Evolutionary conservation across 2,113 vertebrate species (phyloP), one percentile per base, ranked within the genome.

Genomic region (Poecile atricapillus): DNA sequence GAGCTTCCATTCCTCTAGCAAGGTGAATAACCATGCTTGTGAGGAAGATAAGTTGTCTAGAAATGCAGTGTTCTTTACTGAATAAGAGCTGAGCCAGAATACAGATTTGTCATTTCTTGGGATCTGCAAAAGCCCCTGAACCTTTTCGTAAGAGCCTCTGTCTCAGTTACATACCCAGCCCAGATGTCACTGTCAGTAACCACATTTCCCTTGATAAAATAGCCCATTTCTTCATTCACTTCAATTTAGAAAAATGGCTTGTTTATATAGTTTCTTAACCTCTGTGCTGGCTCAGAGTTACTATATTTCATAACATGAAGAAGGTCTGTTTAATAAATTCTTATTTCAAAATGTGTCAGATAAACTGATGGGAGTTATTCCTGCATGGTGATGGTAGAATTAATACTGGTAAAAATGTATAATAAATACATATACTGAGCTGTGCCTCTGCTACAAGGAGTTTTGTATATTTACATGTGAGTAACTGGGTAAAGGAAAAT

Each of bases 131-230:
- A 31, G 23, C 18, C 47, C 14, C 39, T 44, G 53, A 31, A 2
- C 4, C 20, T 78, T 60, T 74, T 13, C 9, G 5, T 13, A 17
- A 33, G 3, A 53, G 6, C 11, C 0, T 20, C 7, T 5, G 7
- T 71, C 30, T 83, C 37, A 50, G 21, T 35, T 16, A 43, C 24
- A 69, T 7, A 15, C 20, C 9, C 1, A 10, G 33, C 14, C 49
- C 41, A 39, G 12, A 33, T 37, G 14, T 62, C 70, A 53, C 44
- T 52, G 9, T 15, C 24, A 63, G 39, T 21, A 71, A 68, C 37
- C 28, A 25, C 19, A 37, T 28, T 44, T 9, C 0, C 33, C 21
- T 24, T 87, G 44, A 75, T 18, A 47, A 58, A 88, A 77, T 1
- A 73, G 15, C 11, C 17, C 10, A 5, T 63, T 80, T 81, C n/a